Evolutionary conservation across 1,140 invertebrate genomes (phyloP).

Genomic region (Anastrepha ludens): DNA sequence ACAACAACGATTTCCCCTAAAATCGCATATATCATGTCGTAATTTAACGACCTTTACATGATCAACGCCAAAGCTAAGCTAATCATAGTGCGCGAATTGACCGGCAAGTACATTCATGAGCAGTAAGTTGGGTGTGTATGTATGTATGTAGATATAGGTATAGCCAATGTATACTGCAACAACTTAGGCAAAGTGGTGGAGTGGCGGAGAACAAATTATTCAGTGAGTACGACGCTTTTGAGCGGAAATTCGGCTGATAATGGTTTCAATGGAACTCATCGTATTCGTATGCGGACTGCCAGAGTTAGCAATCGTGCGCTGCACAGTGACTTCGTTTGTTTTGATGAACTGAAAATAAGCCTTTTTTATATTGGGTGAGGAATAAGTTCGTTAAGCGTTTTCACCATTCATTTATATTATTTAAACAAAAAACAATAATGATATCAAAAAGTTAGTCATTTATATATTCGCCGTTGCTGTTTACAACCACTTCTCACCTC

Average conservation of each 20-base stretch:
- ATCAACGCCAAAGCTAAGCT: constrained; percentile 33
- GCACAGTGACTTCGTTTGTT: not conserved
- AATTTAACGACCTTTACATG: constrained; percentile 54
- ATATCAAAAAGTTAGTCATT: no score
- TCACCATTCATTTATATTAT: no score
- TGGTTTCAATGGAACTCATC: constrained; percentile 39
- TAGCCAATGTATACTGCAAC: no score
- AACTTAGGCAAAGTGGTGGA: not conserved
- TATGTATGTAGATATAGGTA: no score
- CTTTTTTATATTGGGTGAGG: not conserved
- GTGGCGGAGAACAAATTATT: not conserved
- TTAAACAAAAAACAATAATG: no score
- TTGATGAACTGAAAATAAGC: not conserved
- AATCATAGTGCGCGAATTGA: not conserved
- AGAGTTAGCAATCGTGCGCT: not conserved
- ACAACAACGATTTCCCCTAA: not conserved
- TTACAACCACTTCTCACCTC: no score
- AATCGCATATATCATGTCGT: constrained; percentile 52
- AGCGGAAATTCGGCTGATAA: not conserved
- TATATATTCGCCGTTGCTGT: no score
- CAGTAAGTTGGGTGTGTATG: not conserved
- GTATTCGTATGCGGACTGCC: not conserved
- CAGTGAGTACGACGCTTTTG: constrained; percentile 1
- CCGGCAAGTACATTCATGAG: not conserved
- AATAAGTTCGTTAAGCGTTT: no score